Evolutionary conservation across 92 coral and sea anemone species (phyloP).

Genomic region (Epizoanthus ramosus): DNA sequence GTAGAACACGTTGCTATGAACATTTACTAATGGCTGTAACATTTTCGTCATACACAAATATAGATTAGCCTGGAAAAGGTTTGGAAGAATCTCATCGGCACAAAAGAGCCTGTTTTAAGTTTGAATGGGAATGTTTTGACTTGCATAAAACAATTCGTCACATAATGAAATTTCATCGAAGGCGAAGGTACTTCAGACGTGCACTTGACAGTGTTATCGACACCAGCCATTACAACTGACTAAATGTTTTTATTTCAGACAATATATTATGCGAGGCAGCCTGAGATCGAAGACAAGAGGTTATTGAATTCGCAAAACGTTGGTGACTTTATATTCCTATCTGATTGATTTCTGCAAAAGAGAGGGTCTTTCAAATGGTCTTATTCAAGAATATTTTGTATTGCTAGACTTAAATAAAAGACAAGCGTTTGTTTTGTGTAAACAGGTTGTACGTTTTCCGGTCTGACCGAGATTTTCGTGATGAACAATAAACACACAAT

Average conservation of each 20-base stretch:
- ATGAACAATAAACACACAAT: neutral
- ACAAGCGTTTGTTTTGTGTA: too few species aligned
- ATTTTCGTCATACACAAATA: constrained; percentile 1
- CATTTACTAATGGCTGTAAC: constrained; percentile 1
- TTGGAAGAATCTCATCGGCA: neutral
- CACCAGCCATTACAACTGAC: constrained; percentile 25
- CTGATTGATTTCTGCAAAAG: too few species aligned
- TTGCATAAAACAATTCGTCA: too few species aligned
- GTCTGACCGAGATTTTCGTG: neutral
- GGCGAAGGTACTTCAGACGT: neutral
- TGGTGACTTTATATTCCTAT: too few species aligned
- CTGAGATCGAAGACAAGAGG: neutral
- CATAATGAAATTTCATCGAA: too few species aligned
- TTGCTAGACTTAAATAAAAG: too few species aligned
- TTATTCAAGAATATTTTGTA: too few species aligned
- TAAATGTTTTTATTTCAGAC: constrained; percentile 6
- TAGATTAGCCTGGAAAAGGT: neutral
- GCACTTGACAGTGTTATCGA: constrained; percentile 30
- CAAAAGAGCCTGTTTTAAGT: neutral
- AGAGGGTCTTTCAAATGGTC: too few species aligned
- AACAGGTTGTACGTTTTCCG: too few species aligned
- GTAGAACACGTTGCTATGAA: constrained; percentile 39
- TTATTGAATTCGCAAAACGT: too few species aligned
- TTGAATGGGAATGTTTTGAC: neutral
- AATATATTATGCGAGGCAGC: neutral